Conservation (phyloP, 1,140 invertebrate species). For the Globodera ellingtonae region DNA sequence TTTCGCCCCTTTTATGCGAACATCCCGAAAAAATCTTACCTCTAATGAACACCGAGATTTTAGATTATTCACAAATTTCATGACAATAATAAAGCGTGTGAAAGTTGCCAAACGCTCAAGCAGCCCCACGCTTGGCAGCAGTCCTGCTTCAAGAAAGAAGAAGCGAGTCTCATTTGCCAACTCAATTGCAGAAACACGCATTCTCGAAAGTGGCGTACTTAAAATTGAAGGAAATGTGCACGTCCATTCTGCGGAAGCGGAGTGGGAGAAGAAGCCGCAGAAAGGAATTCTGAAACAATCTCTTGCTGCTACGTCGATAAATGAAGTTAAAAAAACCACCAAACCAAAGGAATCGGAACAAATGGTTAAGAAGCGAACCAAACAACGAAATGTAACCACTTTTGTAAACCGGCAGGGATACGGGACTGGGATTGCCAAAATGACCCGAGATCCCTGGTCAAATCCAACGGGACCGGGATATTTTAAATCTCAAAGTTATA, state of each 20-base stretch:
- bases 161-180: constrained; percentile 47
- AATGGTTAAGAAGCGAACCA: too few relatives aligned
- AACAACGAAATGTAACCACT: too few relatives aligned
- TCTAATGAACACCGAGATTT: too few relatives aligned
- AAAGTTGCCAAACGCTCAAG: not conserved
- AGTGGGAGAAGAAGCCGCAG: not conserved
- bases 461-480: too few relatives aligned
- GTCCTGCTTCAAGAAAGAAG: constrained; percentile 18
- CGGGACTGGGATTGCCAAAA: too few relatives aligned
- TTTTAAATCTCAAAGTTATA: too few relatives aligned
- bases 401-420: too few relatives aligned
- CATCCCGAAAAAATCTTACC: too few relatives aligned
- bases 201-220: constrained; percentile 29
- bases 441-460: too few relatives aligned
- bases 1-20: too few relatives aligned
- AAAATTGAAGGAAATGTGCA: not conserved
- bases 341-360: not conserved
- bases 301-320: constrained; percentile 9
- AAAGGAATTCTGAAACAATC: constrained; percentile 18
- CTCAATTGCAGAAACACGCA: constrained; percentile 34
- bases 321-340: constrained; percentile 35
- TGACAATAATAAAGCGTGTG: too few relatives aligned
- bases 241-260: not conserved
- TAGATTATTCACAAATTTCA: too few relatives aligned
- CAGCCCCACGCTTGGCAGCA: not conserved